Evolutionary conservation across 2,888 invertebrate species (phyloP).

Genomic region (Cephalotes varians): DNA sequence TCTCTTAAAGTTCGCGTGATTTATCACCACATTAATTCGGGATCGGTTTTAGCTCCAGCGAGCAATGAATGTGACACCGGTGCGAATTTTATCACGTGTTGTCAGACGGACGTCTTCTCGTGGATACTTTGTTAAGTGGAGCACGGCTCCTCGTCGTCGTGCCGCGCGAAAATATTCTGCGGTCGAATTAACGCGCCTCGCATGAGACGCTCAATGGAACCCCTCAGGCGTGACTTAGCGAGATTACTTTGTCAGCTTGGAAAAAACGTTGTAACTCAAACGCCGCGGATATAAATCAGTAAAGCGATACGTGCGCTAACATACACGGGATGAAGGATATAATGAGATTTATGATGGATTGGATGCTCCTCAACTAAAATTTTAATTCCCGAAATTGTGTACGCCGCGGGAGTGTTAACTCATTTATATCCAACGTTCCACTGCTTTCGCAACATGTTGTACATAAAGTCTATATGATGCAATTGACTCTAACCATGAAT

Average conservation of each 20-base stretch:
- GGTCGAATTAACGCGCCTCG: constrained; percentile 40
- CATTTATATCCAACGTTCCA: constrained; percentile 37
- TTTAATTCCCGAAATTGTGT: constrained; percentile 50
- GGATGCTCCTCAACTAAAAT: constrained; percentile 15
- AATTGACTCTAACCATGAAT: constrained; percentile 34
- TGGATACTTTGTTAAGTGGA: constrained; percentile 51
- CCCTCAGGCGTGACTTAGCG: constrained; percentile 46
- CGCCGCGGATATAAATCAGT: constrained; percentile 43
- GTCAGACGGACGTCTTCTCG: constrained; percentile 30
- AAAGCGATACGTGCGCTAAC: constrained; percentile 44
- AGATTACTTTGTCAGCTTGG: constrained; percentile 49
- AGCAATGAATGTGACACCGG: constrained; percentile 19
- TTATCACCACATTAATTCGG: constrained; percentile 69
- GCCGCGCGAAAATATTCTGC: constrained; percentile 38
- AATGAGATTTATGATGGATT: constrained; percentile 50
- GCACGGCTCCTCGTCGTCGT: constrained; percentile 33
- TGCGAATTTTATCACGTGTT: constrained; percentile 46
- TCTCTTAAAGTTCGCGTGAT: constrained; percentile 63
- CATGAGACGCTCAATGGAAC: constrained; percentile 20
- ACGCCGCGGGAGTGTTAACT: constrained; percentile 34
- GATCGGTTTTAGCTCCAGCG: constrained; percentile 11
- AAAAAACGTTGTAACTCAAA: constrained; percentile 40
- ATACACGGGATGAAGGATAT: constrained; percentile 20
- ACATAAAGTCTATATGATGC: constrained; percentile 18
- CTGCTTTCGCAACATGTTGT: constrained; percentile 25